Conservation (phyloP, 2,888 invertebrate species). For the Napeogenes sylphis region DNA sequence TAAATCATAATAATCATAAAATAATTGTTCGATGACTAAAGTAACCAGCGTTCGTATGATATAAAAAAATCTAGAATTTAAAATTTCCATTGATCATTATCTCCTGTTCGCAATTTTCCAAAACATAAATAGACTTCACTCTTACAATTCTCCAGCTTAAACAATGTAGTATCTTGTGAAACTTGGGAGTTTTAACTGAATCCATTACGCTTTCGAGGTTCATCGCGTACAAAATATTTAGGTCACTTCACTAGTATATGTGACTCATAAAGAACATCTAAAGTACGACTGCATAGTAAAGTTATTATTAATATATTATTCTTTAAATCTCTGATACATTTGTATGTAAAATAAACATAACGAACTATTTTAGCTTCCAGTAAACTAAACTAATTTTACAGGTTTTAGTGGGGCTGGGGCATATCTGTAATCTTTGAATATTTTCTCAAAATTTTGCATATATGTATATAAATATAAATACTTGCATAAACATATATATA, state of each 20-base stretch:
- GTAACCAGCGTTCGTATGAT: too few species aligned
- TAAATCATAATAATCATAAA: neutral
- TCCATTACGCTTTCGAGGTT: conserved; percentile 15
- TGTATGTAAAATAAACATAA: too few species aligned
- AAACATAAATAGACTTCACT: conserved; percentile 21
- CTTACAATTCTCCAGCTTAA: conserved; percentile 18
- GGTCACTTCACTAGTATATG: conserved; percentile 4
- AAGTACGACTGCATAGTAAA: neutral
- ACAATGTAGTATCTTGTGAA: conserved; percentile 13
- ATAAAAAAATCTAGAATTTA: neutral
- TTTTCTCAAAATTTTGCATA: too few species aligned
- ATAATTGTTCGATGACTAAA: neutral
- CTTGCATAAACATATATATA: too few species aligned
- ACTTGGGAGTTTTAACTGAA: conserved; percentile 23
- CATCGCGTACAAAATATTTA: conserved; percentile 13
- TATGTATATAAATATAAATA: too few species aligned
- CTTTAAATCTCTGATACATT: neutral
- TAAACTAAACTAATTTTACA: too few species aligned
- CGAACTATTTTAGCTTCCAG: too few species aligned
- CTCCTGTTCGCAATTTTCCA: conserved; percentile 10
- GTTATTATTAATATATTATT: neutral
- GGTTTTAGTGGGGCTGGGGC: too few species aligned
- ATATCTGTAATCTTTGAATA: too few species aligned
- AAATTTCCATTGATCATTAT: too few species aligned
- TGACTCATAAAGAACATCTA: neutral